Percentiles rank a stretch among this genome's conserved stretches.
These are phyloP conservation scores for Ophion ventricosus DNA, from an alignment of 2,888 invertebrate species.

Conservation along the genomic window DNA sequence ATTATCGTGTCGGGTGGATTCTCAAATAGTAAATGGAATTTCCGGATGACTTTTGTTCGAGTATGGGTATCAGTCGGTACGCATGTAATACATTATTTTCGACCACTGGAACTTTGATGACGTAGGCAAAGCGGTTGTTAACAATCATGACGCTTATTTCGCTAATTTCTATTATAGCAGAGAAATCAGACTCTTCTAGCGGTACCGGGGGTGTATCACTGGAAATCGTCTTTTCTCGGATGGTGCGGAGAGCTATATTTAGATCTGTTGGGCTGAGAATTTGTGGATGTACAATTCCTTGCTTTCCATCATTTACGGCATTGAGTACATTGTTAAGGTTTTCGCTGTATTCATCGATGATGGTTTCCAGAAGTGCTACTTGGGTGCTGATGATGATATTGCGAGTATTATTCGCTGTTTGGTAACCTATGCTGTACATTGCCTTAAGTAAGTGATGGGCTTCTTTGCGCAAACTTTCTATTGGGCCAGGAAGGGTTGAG, in stretches of 20 bases:
- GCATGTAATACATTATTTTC: background rate
- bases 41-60: background rate
- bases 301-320: background rate
- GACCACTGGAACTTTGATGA: constrained; percentile 15
- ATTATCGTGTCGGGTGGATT: constrained; percentile 3
- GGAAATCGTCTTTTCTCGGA: too few species aligned
- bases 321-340: constrained; percentile 4
- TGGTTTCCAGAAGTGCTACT: too few species aligned
- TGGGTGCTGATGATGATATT: too few species aligned
- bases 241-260: too few species aligned
- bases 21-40: background rate
- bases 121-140: constrained; percentile 16
- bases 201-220: background rate
- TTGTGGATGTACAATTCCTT: too few species aligned
- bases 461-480: too few species aligned
- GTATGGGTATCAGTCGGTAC: constrained; percentile 16
- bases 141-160: constrained; percentile 9
- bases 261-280: too few species aligned
- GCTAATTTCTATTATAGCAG: constrained; percentile 4
- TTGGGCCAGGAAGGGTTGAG: constrained; percentile 8
- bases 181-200: constrained; percentile 13
- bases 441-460: background rate
- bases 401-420: too few species aligned
- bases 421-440: background rate
- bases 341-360: constrained; percentile 9